phyloP scores from a whole-genome alignment of 2,888 invertebrate genomes.

The Hemaris fuciformis region DNA sequence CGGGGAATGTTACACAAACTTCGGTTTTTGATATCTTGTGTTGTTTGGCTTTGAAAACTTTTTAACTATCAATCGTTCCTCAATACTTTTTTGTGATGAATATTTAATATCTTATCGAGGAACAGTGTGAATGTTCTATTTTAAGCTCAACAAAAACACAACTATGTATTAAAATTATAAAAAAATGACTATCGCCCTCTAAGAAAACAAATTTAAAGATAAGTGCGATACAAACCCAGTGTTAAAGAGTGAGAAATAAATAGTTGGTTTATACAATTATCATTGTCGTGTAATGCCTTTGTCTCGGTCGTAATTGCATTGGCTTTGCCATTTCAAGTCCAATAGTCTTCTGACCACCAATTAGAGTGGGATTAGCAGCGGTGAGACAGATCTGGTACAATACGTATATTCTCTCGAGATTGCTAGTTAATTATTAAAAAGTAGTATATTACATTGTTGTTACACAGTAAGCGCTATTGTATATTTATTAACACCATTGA shows the following conservation, averaged over 20 bases:
- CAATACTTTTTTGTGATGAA: conserved; percentile 20
- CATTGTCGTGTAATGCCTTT: conserved; percentile 51
- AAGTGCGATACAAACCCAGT: neutral
- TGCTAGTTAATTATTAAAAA: conserved; percentile 57
- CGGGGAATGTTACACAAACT: conserved; percentile 60
- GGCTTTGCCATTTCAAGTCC: conserved; percentile 72
- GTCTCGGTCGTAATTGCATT: conserved; percentile 64
- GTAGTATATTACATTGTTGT: conserved; percentile 22
- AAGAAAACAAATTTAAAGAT: neutral
- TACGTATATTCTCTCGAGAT: conserved; percentile 56
- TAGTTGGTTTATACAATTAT: conserved; percentile 22
- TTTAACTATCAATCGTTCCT: conserved; percentile 38
- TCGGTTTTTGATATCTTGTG: conserved; percentile 54
- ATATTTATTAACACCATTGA: neutral
- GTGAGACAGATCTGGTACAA: conserved; percentile 43
- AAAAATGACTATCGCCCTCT: neutral
- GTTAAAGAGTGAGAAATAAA: conserved; percentile 17
- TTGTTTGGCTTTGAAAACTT: conserved; percentile 36
- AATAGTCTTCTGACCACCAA: conserved; percentile 77
- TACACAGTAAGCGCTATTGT: neutral
- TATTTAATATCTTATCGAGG: neutral
- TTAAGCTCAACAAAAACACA: neutral
- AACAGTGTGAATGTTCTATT: neutral
- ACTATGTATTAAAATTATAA: neutral
- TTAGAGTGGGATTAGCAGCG: conserved; percentile 72